Conservation (phyloP, 1,140 invertebrate genomes). For the Drosophila oshimai region DNA sequence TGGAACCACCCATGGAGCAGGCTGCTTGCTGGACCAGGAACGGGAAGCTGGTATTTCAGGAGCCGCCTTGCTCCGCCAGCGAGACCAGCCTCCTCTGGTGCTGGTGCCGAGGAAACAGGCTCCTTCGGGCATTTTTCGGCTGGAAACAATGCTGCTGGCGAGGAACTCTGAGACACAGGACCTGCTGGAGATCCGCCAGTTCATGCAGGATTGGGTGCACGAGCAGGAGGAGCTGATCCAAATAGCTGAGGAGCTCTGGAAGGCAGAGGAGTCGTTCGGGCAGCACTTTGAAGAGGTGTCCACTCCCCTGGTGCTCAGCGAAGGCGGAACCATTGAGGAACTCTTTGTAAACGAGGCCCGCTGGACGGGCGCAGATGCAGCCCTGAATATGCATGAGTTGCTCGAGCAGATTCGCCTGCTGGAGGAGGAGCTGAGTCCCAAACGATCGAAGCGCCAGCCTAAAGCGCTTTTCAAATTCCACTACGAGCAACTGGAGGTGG, state of each 20-base stretch:
- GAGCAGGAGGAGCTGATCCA: conserved; percentile 52
- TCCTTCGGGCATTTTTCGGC: conserved; percentile 62
- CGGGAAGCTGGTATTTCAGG: conserved; percentile 68
- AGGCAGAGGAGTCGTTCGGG: not conserved
- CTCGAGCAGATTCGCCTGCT: conserved; percentile 50
- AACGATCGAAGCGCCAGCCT: conserved; percentile 38
- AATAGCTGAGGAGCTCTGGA: conserved; percentile 16
- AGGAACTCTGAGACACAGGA: conserved; percentile 73
- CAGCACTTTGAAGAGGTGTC: conserved; percentile 18
- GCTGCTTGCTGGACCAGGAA: conserved; percentile 82
- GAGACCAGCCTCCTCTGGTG: conserved; percentile 66
- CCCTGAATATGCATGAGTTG: conserved; percentile 36
- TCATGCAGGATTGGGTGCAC: conserved; percentile 64
- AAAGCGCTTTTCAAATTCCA: conserved; percentile 28
- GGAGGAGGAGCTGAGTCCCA: not conserved
- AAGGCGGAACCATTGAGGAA: conserved; percentile 36
- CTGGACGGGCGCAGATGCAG: conserved; percentile 53
- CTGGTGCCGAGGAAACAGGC: conserved; percentile 72
- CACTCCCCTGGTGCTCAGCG: conserved; percentile 41
- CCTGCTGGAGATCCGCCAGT: conserved; percentile 70
- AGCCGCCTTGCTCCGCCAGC: conserved; percentile 54
- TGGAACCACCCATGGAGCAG: conserved; percentile 52
- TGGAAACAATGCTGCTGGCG: conserved; percentile 59
- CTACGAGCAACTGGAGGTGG: conserved; percentile 57
- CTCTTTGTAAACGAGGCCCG: conserved; percentile 52